Conservation (phyloP, 1,140 invertebrate genomes). For the Sitophilus oryzae region DNA sequence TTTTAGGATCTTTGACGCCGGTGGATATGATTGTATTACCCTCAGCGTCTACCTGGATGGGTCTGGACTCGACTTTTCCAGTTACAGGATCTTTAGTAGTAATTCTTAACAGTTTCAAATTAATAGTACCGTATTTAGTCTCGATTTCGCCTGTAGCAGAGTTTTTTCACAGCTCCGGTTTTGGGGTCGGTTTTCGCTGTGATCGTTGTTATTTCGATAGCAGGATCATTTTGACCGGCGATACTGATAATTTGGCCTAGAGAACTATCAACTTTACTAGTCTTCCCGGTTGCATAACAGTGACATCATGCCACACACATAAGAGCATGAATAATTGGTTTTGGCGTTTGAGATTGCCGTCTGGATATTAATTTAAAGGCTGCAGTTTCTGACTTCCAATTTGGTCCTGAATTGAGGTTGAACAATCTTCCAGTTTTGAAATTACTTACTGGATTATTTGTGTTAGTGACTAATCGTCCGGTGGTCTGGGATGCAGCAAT, state of each 20-base stretch:
- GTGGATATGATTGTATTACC: slow-evolving; percentile 51
- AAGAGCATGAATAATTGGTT: too few relatives aligned
- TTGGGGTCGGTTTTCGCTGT: slow-evolving; percentile 56
- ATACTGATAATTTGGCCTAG: slow-evolving; percentile 59
- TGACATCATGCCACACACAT: too few relatives aligned
- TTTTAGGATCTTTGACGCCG: slow-evolving; percentile 57
- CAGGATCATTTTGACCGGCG: slow-evolving; percentile 59
- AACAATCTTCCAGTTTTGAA: too few relatives aligned
- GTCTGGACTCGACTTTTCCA: slow-evolving; percentile 50
- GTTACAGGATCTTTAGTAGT: slow-evolving; percentile 58
- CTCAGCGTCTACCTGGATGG: slow-evolving; percentile 48
- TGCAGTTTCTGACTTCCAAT: too few relatives aligned
- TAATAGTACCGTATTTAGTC: slow-evolving; percentile 61
- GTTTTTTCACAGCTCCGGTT: slow-evolving; percentile 56
- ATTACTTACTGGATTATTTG: too few relatives aligned
- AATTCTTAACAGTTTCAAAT: slow-evolving; percentile 57
- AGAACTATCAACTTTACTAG: slow-evolving; percentile 49
- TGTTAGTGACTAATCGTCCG: too few relatives aligned
- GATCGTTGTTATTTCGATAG: slow-evolving; percentile 61
- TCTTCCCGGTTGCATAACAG: too few relatives aligned
- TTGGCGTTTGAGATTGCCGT: too few relatives aligned
- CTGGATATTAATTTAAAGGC: too few relatives aligned
- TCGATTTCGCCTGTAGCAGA: slow-evolving; percentile 58
- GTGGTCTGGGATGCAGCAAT: too few relatives aligned
- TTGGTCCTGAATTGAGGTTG: too few relatives aligned